Conservation (phyloP, 2,888 invertebrate genomes). For the Agrilus biguttatus region DNA sequence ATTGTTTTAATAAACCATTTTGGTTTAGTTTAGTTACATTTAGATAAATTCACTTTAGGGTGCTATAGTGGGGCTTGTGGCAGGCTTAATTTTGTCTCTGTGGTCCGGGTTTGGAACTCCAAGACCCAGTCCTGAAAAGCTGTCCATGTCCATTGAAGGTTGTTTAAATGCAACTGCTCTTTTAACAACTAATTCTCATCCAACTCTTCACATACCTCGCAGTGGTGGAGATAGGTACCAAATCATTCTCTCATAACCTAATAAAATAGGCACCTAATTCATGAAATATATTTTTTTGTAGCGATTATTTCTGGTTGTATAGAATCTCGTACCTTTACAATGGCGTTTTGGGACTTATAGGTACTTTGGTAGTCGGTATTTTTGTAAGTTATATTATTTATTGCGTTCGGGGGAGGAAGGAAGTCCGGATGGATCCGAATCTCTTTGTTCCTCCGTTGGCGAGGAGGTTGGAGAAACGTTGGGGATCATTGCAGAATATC, state of each 20-base stretch:
- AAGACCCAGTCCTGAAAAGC: slow-evolving; percentile 41
- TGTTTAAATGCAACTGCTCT: slow-evolving; percentile 27
- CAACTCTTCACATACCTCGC: not conserved
- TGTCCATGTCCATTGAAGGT: slow-evolving; percentile 44
- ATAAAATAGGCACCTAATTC: too few species aligned
- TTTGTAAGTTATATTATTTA: slow-evolving; percentile 31
- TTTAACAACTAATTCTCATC: slow-evolving; percentile 7
- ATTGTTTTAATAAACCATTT: too few species aligned
- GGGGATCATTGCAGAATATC: slow-evolving; percentile 8
- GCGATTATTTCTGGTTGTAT: slow-evolving; percentile 48
- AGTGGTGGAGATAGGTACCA: not conserved
- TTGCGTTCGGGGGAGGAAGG: slow-evolving; percentile 3
- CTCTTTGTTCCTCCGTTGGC: slow-evolving; percentile 43
- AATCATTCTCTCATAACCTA: not conserved
- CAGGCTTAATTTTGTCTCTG: slow-evolving; percentile 52
- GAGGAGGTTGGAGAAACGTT: slow-evolving; percentile 25
- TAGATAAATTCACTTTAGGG: slow-evolving; percentile 42
- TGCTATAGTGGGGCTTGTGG: slow-evolving; percentile 46
- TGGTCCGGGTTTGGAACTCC: slow-evolving; percentile 80
- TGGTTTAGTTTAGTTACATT: too few species aligned
- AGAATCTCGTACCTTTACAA: slow-evolving; percentile 63
- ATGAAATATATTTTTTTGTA: slow-evolving; percentile 14
- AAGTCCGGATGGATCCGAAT: slow-evolving; percentile 33
- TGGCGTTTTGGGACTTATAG: slow-evolving; percentile 38
- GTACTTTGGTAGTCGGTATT: slow-evolving; percentile 38